A percentile compares a stretch with the other conserved stretches of the same genome.
phyloP scores from a whole-genome alignment of 2,113 vertebrate species.

The Rhegmatorhina hoffmannsi region DNA sequence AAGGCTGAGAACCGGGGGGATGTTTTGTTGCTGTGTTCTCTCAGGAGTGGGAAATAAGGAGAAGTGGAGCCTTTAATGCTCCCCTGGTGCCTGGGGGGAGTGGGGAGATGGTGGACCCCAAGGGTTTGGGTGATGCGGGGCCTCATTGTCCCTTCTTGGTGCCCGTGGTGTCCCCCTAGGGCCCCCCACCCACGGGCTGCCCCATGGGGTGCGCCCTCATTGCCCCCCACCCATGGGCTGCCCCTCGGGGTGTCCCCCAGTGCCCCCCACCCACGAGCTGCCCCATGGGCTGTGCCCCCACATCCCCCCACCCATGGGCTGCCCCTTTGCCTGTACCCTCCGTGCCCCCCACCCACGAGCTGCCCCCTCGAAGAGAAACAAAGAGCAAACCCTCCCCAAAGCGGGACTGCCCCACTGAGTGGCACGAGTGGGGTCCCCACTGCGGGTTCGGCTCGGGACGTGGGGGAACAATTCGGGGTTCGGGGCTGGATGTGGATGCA shows the following conservation, averaged over 20 bases:
- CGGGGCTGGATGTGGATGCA: too few relatives aligned
- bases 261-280: too few relatives aligned
- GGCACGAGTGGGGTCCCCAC: too few relatives aligned
- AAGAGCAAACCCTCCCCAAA: accelerated
- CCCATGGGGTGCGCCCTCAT: too few relatives aligned
- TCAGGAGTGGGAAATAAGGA: background rate
- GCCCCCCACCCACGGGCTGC: too few relatives aligned
- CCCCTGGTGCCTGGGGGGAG: too few relatives aligned
- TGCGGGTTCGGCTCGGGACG: background rate
- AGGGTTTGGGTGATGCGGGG: background rate
- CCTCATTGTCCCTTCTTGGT: background rate
- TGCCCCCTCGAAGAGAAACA: background rate
- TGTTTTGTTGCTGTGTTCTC: accelerated
- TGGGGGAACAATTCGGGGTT: background rate
- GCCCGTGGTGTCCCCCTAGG: background rate
- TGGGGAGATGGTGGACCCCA: background rate
- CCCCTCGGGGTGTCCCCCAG: too few relatives aligned
- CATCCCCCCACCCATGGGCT: too few relatives aligned
- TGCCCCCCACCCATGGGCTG: too few relatives aligned
- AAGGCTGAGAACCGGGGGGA: accelerated
- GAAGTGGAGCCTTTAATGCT: accelerated
- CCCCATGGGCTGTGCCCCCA: too few relatives aligned
- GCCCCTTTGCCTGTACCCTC: too few relatives aligned
- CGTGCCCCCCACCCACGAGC: background rate
- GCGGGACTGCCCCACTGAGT: background rate